A percentile compares a stretch with the other conserved stretches of the same genome.
Conservation (phyloP, 1,140 invertebrate genomes). For the Caenorhabditis remanei region DNA sequence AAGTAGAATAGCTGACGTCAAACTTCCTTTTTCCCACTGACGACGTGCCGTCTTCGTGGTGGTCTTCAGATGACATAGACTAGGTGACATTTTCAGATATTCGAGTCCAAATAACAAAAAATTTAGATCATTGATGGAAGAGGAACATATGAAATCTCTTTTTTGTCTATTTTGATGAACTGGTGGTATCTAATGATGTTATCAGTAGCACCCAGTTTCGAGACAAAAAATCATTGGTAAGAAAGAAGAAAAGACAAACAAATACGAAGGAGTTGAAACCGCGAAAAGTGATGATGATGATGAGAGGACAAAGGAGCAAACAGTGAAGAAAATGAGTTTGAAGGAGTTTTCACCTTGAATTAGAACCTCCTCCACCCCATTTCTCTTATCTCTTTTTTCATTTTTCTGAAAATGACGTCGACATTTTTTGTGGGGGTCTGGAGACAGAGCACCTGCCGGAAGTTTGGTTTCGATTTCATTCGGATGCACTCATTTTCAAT, state of each 20-base stretch:
- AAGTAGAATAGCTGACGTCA: constrained; percentile 18
- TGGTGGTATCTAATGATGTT: constrained; percentile 30
- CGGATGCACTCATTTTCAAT: background rate
- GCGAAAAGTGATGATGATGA: constrained; percentile 38
- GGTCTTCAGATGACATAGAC: background rate
- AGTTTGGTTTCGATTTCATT: constrained; percentile 14
- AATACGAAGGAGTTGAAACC: constrained; percentile 32
- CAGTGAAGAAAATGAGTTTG: constrained; percentile 28
- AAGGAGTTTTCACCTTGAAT: constrained; percentile 14
- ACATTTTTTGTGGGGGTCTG: background rate
- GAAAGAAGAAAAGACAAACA: constrained; percentile 7
- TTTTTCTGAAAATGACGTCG: constrained; percentile 30
- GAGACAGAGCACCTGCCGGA: background rate
- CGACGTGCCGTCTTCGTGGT: constrained; percentile 1
- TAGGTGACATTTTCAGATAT: constrained; percentile 42
- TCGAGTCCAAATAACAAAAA: constrained; percentile 1
- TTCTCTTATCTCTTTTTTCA: background rate
- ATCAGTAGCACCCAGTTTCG: constrained; percentile 4
- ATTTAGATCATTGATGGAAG: background rate
- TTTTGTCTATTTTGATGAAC: constrained; percentile 9
- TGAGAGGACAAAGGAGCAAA: background rate
- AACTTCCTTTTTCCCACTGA: background rate
- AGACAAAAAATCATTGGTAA: constrained; percentile 15
- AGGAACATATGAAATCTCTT: background rate
- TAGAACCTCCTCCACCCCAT: background rate